phyloP scores from a whole-genome alignment of 2,113 vertebrate species.

The Upupa epops region DNA sequence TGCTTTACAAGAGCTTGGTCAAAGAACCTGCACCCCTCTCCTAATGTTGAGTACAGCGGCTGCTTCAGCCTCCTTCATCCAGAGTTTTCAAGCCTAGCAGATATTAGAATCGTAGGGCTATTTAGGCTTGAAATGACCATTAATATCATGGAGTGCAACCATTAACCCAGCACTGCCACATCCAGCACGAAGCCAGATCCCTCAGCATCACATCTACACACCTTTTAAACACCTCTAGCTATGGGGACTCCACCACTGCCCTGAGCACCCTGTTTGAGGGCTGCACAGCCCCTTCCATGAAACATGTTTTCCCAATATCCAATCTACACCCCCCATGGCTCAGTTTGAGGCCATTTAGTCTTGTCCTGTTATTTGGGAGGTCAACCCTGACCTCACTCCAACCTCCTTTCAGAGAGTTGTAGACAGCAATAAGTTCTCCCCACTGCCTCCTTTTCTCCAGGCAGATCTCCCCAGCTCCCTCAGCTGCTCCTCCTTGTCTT shows the following conservation, averaged over 20 bases:
- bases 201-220: too few species aligned
- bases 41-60: background rate
- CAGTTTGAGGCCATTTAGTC: background rate
- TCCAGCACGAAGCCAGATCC: too few species aligned
- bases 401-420: background rate
- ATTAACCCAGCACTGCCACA: too few species aligned
- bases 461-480: background rate
- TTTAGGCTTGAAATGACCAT: too few species aligned
- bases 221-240: too few species aligned
- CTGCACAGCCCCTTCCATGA: background rate
- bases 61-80: background rate
- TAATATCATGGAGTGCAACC: too few species aligned
- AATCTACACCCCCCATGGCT: background rate
- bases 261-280: background rate
- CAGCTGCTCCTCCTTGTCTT: background rate
- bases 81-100: background rate
- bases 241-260: background rate
- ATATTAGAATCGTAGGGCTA: background rate
- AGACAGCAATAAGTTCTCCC: background rate
- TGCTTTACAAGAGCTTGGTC: background rate
- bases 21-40: background rate
- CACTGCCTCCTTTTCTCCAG: background rate
- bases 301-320: background rate
- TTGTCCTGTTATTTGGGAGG: background rate
- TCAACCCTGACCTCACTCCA: background rate